Conservation (phyloP, 2,797 vertebrate species). For the Chiroxiphia lanceolata region DNA sequence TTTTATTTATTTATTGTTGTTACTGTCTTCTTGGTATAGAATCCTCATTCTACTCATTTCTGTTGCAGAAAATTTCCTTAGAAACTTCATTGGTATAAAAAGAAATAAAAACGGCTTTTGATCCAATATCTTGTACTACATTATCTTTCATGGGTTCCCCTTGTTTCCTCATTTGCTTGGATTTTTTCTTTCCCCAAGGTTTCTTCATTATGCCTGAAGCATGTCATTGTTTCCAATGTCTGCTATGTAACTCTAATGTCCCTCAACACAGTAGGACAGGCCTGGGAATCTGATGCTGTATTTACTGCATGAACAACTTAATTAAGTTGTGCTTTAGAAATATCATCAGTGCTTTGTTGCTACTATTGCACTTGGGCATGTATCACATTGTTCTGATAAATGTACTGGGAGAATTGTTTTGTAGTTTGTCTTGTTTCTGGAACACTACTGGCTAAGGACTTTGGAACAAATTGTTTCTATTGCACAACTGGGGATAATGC, state of each 20-base stretch:
- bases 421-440: slow-evolving; percentile 67
- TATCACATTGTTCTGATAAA: slow-evolving; percentile 74
- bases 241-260: slow-evolving; percentile 40
- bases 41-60: not conserved
- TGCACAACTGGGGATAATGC: slow-evolving; percentile 6
- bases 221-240: slow-evolving; percentile 37
- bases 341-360: slow-evolving; percentile 68
- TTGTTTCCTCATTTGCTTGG: not conserved
- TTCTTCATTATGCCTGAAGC: slow-evolving; percentile 28
- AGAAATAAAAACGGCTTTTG: not conserved
- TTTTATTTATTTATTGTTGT: not conserved
- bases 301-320: slow-evolving; percentile 75
- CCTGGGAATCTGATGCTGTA: slow-evolving; percentile 62
- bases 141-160: not conserved
- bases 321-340: slow-evolving; percentile 75
- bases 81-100: not conserved
- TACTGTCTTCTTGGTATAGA: not conserved
- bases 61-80: not conserved
- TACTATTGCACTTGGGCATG: slow-evolving; percentile 62
- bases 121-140: not conserved
- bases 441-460: slow-evolving; percentile 57
- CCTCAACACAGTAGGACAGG: slow-evolving; percentile 51
- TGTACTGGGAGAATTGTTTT: slow-evolving; percentile 68
- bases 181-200: not conserved
- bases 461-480: slow-evolving; percentile 59